A percentile compares a stretch with the other conserved stretches of the same genome.
phyloP scores from a whole-genome alignment of 2,113 vertebrate genomes.

The Bos indicus region DNA sequence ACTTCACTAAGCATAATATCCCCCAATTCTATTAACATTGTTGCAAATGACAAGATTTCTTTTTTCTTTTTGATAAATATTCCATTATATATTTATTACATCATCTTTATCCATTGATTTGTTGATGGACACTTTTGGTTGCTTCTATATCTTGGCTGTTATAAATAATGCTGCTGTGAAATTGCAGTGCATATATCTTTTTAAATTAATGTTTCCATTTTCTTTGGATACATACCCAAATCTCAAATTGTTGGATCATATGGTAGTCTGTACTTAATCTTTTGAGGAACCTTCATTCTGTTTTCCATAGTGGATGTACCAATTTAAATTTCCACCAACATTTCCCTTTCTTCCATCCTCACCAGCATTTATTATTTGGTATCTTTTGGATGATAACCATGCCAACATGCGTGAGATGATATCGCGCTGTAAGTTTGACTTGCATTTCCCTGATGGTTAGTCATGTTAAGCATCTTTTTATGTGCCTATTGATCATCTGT shows the following conservation, averaged over 20 bases:
- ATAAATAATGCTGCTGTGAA: background rate
- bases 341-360: background rate
- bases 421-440: background rate
- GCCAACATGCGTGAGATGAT: background rate
- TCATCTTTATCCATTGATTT: background rate
- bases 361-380: background rate
- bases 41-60: background rate
- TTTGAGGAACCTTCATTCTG: background rate
- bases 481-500: background rate
- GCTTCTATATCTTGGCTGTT: background rate
- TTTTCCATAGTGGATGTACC: background rate
- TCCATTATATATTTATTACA: background rate
- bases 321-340: background rate
- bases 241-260: background rate
- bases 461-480: background rate
- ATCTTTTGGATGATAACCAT: background rate
- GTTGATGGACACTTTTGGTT: background rate
- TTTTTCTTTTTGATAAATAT: background rate
- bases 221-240: background rate
- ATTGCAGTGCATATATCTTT: background rate
- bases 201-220: background rate
- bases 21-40: background rate
- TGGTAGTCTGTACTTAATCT: background rate
- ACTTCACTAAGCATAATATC: background rate
- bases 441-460: background rate